Evolutionary conservation across 1,140 invertebrate genomes (phyloP), one percentile per base, ranked within the genome.

Genomic region (Monochamus saltuarius): DNA sequence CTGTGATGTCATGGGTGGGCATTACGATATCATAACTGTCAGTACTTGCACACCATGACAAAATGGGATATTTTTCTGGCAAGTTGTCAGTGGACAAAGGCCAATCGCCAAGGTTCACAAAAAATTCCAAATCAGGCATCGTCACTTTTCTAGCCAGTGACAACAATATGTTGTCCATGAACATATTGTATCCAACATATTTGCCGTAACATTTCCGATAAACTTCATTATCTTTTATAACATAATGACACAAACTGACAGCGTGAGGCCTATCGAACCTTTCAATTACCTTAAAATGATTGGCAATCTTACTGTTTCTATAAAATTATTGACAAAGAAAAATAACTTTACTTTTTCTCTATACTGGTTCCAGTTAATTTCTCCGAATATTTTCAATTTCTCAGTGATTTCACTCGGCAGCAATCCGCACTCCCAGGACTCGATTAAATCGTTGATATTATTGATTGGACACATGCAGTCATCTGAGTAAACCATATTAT

Each of bases 41-140:
- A 50, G 85, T 80, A 62, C 92, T 96, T 1, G 94, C 94, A 81
- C 95, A 98, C 95, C 96, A 99, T 36, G 94, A 97, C 74, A 98
- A 94, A 54, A 99, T 87, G n/a, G 95, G 94, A 65, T 89, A 82
- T 39, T 79, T 75, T 11, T 78, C 69, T 14, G 81, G 77, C 65
- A 16, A 62, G 72, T 65, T 35, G 17, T 83, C 82, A 40, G 81
- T 77, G 0, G 85, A 82, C 10, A 98, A 77, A 9, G 96, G 95
- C 94, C 95, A 98, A 78, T 99, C 95, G 13, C 95, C 95, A 11
- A 99, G 81, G 80, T 98, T 99, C 29, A 93, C 83, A 66, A 97
- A 88, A 68, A 99, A 87, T 77, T 98, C 94, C 56, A 92, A 77
- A 79, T 98, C 89, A 10, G 95, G 93, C 43, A 98, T 75, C 16